Base-by-base conservation (phyloP, 2,113 vertebrate species). In the Lepisosteus oculatus region DNA sequence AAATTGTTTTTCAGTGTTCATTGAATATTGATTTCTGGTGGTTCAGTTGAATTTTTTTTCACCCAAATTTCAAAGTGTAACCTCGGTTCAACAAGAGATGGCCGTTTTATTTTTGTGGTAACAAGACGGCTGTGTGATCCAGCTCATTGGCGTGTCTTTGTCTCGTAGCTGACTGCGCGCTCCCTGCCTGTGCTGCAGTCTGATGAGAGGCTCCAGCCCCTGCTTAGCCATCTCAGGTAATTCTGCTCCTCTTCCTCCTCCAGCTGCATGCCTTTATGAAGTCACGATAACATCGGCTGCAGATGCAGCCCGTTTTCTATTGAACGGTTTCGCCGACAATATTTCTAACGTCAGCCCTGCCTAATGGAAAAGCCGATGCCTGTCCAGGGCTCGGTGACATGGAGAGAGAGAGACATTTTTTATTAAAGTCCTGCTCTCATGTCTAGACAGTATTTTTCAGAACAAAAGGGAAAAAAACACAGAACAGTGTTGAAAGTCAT, bases 201-300 rank as follows among this genome's bases (percentile, higher is more conserved):
- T 76, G 97, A 99, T 56, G 96, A 99, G 86, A 92, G 97, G 74
- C 94, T 99, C n/a, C 95, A 97, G 63, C 96, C 97, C 73, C 92
- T 99, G 68, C 95, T 99, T 68, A 96, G 77, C 85, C 96, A 96
- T 86, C 96, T 99, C 92, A 98, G 97, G 97, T 99, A 95, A 89
- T 70, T 44, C 67, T 47, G 29, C 29, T 29, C 29, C 29, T 29
- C 29, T 29, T 29, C 29, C 29, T 29, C 29, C 29, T 1, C 29
- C 29, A 29, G 29, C 29, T 29, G 29, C 29, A 29, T 29, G 29
- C 29, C 29, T 29, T 29, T 29, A 29, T 29, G 2, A 29, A 29
- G 54, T 3, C 54, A 3, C 8, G 17, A 42, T 8, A 43, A 55
- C 17, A 44, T 15, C 17, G 65, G 29, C 65, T 77, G 29, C 76